Evolutionary conservation across 2,113 vertebrate species (phyloP), one percentile per base, ranked within the genome.

Genomic region (Xyrauchen texanus): DNA sequence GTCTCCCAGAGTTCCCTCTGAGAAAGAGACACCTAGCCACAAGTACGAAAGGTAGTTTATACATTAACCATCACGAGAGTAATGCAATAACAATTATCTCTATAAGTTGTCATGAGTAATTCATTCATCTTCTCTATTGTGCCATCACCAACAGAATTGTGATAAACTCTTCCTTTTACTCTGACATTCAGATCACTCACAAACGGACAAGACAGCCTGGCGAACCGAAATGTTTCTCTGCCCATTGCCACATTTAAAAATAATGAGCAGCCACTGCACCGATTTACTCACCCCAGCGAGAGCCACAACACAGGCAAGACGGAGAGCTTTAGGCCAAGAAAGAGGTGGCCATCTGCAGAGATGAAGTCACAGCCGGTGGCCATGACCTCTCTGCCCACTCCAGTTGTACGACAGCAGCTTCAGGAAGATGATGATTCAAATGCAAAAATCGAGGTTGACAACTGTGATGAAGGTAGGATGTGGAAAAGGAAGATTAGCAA

Each of bases 391-490:
- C 79, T 63, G 0, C 79, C 88, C 3, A 11, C 81, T 0, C 76
- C 58, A 0, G n/a, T 84, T 0, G 79, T 87, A 76, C 74, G 91
- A 84, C 67, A 49, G 55, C 64, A 53, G 0, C 80, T 86, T 1
- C 93, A 94, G 77, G 94, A 95, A 7, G 94, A 95, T 63, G 94
- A 94, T 86, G 96, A 98, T 85, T 97, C 96, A 0, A 96, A 98
- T 58, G 94, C 94, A 0, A 97, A 99, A 87, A 97, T 98, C 0
- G 96, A 99, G 76, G 96, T 97, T n/a, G 96, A 98, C 81, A 95
- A 95, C 87, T 93, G 94, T 84, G 95, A 96, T 86, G 96, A 98
- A 70, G 92, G 97, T 99, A 73, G 93, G 72, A 57, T 52, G 8
- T 70, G 4, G 1, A 52, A n/a, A 12, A 49, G 58, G 44, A 49